Base-by-base conservation (phyloP, 2,888 invertebrate species). In the Margaritifera margaritifera region DNA sequence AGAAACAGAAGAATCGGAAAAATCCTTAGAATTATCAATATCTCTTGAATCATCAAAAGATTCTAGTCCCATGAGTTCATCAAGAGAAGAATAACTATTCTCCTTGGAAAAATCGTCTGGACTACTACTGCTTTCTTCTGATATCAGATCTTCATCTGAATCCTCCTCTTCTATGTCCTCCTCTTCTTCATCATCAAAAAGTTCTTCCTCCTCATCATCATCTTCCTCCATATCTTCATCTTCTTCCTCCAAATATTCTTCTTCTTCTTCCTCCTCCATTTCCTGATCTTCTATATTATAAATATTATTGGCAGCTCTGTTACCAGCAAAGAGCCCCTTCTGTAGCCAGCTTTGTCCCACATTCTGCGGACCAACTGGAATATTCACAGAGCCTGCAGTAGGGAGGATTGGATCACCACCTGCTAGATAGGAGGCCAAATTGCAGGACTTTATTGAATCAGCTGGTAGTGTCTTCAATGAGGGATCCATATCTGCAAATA, bases 181-280 rank as follows among this genome's bases (percentile, higher is more conserved):
- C 27, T 24, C 59, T 6, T 58, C 61, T 8, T 19, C 42, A 2
- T 20, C 31, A 11, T 42, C 64, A 62, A 25, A 27, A 22, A 27
- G 56, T 31, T 59, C 63, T 62, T 51, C 31, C 64, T 60, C 54
- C 3, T 20, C 66, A 27, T 70, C 64, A 55, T 71, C 62, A 66
- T 69, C 67, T n/a, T 61, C 64, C 6, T 65, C 68, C 51, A 62
- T 69, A 56, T 69, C 66, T 60, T 68, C 68, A n/a, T 71, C 73
- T 22, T 69, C 74, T 18, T 67, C 70, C 11, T 74, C 76, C 42
- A 67, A 67, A 31, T 68, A 73, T 15, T 69, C 62, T 1, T 67
- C 71, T 27, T 73, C 75, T 56, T 71, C 72, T n/a, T 71, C 69
- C 11, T 71, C 72, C 15, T 70, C 72, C 18, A 66, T 68, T 59